Evolutionary conservation across 2,797 vertebrate genomes (phyloP).

Genomic region (Mormyrops boulengeri): DNA sequence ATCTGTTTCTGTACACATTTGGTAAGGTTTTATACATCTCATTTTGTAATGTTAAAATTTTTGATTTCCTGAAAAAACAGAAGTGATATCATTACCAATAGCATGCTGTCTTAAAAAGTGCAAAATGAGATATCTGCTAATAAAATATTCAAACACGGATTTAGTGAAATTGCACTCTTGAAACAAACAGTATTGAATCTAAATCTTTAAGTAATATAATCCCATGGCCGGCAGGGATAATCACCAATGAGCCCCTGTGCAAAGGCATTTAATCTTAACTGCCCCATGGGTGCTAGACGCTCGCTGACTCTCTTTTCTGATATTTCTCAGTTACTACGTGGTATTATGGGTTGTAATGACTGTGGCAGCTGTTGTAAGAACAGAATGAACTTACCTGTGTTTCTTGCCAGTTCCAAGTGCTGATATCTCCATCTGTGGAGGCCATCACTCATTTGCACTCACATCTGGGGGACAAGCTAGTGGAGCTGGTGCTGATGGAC

Average conservation of each 20-base stretch:
- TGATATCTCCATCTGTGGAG: conserved; percentile 47
- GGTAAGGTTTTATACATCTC: neutral
- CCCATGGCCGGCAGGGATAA: neutral
- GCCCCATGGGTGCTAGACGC: neutral
- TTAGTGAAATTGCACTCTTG: neutral
- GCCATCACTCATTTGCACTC: conserved; percentile 41
- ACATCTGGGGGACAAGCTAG: conserved; percentile 23
- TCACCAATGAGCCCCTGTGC: neutral
- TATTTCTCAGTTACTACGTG: neutral
- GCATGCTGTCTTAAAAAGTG: neutral
- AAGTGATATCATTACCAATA: neutral
- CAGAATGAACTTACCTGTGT: neutral
- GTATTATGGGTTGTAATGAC: neutral
- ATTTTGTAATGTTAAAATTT: neutral
- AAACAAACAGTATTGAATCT: neutral
- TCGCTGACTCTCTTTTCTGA: neutral
- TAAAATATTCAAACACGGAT: neutral
- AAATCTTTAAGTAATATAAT: neutral
- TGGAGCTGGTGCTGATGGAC: conserved; percentile 60
- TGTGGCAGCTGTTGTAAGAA: neutral
- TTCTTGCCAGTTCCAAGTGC: conserved; percentile 53
- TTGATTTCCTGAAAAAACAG: neutral
- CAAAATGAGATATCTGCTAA: neutral
- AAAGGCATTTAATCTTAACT: neutral
- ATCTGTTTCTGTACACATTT: neutral